phyloP scores from a whole-genome alignment of 92 coral and sea anemone species.

The Nematostella vectensis region DNA sequence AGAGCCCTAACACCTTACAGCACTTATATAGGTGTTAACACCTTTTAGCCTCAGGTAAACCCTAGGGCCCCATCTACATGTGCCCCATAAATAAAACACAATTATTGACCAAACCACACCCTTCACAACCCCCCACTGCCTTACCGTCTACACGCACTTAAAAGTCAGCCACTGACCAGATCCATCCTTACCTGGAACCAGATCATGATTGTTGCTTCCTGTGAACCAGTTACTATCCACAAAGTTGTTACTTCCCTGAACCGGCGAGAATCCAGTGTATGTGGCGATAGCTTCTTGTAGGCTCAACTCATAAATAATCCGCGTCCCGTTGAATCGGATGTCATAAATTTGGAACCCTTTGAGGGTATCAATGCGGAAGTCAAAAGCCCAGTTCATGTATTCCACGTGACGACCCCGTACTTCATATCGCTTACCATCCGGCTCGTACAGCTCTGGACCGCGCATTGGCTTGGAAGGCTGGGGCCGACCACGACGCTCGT shows the following conservation, averaged over 20 bases:
- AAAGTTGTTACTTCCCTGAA: conserved; percentile 38
- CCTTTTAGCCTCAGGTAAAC: no score
- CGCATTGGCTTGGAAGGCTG: conserved; percentile 48
- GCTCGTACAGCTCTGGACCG: conserved; percentile 76
- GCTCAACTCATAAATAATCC: conserved; percentile 77
- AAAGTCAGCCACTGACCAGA: no score
- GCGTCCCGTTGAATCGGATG: conserved; percentile 41
- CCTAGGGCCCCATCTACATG: no score
- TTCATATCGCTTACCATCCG: conserved; percentile 74
- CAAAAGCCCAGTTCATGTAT: conserved; percentile 89
- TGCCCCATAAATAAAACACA: no score
- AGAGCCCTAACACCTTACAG: no score
- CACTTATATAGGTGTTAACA: no score
- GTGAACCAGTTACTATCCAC: conserved; percentile 59
- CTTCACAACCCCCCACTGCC: no score
- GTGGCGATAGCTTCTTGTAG: conserved; percentile 79
- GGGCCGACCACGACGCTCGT: conserved; percentile 47
- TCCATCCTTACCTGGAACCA: conserved; percentile 42
- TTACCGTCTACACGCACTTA: no score
- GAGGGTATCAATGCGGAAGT: conserved; percentile 62
- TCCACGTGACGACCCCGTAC: conserved; percentile 60
- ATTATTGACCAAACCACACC: no score
- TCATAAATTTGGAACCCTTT: conserved; percentile 75
- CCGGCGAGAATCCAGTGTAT: conserved; percentile 70
- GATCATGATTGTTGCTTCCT: conserved; percentile 48